A percentile compares a stretch with the other conserved stretches of the same genome.
phyloP scores from a whole-genome alignment of 1,140 invertebrate species.

The Achatina immaculata region DNA sequence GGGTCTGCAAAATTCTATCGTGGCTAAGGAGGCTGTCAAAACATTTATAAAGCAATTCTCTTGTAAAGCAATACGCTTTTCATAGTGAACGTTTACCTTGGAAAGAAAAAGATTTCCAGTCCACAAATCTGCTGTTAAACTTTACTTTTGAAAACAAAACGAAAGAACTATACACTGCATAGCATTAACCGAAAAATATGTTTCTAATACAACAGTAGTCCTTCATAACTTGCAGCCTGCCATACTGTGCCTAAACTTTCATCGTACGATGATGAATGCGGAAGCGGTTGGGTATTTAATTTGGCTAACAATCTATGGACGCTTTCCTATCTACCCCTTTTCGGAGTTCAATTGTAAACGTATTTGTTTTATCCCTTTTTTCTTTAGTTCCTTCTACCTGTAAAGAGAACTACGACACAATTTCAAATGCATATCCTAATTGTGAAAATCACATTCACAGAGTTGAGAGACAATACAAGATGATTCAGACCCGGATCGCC shows the following conservation, averaged over 20 bases:
- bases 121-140: background rate
- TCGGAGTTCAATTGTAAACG: background rate
- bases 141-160: background rate
- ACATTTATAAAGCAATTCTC: too few relatives aligned
- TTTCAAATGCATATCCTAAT: background rate
- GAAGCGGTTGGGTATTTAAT: background rate
- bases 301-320: conserved; percentile 10
- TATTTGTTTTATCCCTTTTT: too few relatives aligned
- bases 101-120: conserved; percentile 3
- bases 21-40: too few relatives aligned
- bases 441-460: background rate
- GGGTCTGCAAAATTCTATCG: too few relatives aligned
- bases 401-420: too few relatives aligned
- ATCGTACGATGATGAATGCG: background rate
- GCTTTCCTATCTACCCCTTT: background rate
- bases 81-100: too few relatives aligned
- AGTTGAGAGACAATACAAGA: background rate
- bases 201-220: background rate
- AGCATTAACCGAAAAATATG: background rate
- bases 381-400: too few relatives aligned
- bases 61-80: too few relatives aligned
- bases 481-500: conserved; percentile 5
- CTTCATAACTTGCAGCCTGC: background rate
- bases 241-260: background rate
- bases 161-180: background rate